Evolutionary conservation across 2,888 invertebrate species (phyloP).

Genomic region (Thumatha senex): DNA sequence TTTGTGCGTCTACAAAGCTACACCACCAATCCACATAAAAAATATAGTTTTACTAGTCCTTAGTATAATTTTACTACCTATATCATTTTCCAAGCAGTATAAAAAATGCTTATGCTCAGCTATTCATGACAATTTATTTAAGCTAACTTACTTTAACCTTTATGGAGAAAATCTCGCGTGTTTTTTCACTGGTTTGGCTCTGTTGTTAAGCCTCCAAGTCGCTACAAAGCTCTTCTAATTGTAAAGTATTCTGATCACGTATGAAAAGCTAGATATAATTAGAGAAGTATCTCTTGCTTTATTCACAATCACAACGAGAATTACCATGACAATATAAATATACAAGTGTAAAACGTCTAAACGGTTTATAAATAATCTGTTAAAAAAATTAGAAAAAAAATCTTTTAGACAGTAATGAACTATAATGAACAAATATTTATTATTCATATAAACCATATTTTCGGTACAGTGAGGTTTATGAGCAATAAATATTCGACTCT

Average conservation of each 20-base stretch:
- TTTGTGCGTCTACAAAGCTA: too few relatives aligned
- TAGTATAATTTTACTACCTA: too few relatives aligned
- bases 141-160: too few relatives aligned
- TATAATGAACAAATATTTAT: conserved; percentile 20
- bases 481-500: not conserved
- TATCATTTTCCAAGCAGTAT: too few relatives aligned
- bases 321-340: conserved; percentile 46
- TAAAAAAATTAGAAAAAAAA: conserved; percentile 29
- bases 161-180: too few relatives aligned
- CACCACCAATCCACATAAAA: too few relatives aligned
- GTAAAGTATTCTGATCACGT: conserved; percentile 71
- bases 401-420: conserved; percentile 28
- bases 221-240: conserved; percentile 52
- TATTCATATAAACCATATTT: conserved; percentile 14
- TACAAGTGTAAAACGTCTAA: conserved; percentile 38
- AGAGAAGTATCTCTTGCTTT: conserved; percentile 61
- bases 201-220: conserved; percentile 16
- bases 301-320: conserved; percentile 63
- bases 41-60: too few relatives aligned
- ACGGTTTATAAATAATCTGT: conserved; percentile 27
- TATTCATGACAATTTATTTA: too few relatives aligned
- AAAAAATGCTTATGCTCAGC: too few relatives aligned
- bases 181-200: too few relatives aligned
- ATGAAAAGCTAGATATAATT: conserved; percentile 66
- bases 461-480: not conserved